phyloP scores from a whole-genome alignment of 2,888 invertebrate genomes.

The Lasioglossum oenotherae region DNA sequence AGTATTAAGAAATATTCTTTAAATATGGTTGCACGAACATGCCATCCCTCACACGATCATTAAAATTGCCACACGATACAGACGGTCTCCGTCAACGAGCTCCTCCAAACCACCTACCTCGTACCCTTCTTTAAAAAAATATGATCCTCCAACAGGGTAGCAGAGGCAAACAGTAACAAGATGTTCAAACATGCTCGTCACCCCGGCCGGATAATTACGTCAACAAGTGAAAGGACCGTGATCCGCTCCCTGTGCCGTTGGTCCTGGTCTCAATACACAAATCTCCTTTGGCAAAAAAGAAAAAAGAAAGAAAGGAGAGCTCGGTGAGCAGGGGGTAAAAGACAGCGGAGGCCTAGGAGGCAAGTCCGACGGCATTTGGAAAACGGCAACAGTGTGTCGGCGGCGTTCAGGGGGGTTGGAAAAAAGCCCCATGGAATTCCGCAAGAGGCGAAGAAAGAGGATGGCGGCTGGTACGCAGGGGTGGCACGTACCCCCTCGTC shows the following conservation, averaged over 20 bases:
- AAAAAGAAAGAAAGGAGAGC: neutral
- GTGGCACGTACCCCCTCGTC: slow-evolving; percentile 79
- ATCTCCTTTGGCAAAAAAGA: neutral
- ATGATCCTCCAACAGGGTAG: neutral
- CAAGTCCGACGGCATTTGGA: slow-evolving; percentile 59
- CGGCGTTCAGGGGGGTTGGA: slow-evolving; percentile 11
- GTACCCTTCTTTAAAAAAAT: neutral
- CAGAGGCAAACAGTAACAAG: neutral
- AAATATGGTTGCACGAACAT: neutral
- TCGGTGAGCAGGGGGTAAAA: neutral
- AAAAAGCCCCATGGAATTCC: slow-evolving; percentile 65
- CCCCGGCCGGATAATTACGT: slow-evolving; percentile 24
- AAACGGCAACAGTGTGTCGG: slow-evolving; percentile 48
- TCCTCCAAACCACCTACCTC: neutral
- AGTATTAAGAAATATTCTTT: neutral
- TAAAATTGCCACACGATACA: neutral
- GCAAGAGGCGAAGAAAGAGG: slow-evolving; percentile 60
- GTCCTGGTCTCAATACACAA: slow-evolving; percentile 1
- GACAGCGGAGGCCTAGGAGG: slow-evolving; percentile 14
- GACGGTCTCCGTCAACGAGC: neutral
- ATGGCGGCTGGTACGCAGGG: slow-evolving; percentile 61
- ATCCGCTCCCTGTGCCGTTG: neutral
- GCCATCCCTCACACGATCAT: neutral
- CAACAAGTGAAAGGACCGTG: slow-evolving; percentile 11
- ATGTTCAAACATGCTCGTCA: neutral